phyloP scores from a whole-genome alignment of 1,140 invertebrate species.

The Thalassaphorura encarpata region DNA sequence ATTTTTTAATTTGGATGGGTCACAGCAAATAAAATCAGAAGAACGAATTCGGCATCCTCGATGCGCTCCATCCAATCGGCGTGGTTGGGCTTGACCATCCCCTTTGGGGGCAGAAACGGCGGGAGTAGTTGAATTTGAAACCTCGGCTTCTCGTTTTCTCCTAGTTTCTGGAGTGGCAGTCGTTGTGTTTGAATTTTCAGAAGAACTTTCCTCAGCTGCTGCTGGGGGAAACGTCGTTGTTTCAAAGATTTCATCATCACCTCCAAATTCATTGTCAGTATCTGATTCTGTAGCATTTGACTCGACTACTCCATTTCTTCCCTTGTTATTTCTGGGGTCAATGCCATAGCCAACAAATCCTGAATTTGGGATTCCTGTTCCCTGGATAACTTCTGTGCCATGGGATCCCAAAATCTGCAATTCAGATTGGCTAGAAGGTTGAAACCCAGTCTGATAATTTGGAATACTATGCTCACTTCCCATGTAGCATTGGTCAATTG shows the following conservation, averaged over 20 bases:
- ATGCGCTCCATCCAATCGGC: not conserved
- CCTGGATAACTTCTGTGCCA: slow-evolving; percentile 14
- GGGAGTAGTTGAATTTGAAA: not conserved
- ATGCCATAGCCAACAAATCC: slow-evolving; percentile 21
- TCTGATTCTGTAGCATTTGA: slow-evolving; percentile 12
- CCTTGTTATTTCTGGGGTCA: slow-evolving; percentile 17
- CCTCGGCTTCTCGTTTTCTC: not conserved
- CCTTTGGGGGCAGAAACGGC: not conserved
- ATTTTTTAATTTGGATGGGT: slow-evolving; percentile 3
- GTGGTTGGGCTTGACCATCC: slow-evolving; percentile 1
- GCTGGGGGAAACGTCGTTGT: not conserved
- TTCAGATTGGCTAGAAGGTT: slow-evolving; percentile 48
- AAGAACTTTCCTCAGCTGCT: not conserved
- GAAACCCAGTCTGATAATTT: slow-evolving; percentile 30
- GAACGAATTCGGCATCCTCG: slow-evolving; percentile 1
- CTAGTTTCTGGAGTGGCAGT: not conserved
- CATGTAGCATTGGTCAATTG: slow-evolving; percentile 61
- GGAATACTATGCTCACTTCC: not conserved
- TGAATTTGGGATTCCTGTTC: slow-evolving; percentile 16
- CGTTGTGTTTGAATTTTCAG: not conserved
- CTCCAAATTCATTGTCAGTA: not conserved
- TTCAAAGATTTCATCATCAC: not conserved
- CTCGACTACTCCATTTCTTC: slow-evolving; percentile 6
- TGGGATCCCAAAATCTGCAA: slow-evolving; percentile 42
- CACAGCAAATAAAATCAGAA: slow-evolving; percentile 1